Base-by-base conservation (phyloP, 2,888 invertebrate species). In the Agonopterix subpropinquella region DNA sequence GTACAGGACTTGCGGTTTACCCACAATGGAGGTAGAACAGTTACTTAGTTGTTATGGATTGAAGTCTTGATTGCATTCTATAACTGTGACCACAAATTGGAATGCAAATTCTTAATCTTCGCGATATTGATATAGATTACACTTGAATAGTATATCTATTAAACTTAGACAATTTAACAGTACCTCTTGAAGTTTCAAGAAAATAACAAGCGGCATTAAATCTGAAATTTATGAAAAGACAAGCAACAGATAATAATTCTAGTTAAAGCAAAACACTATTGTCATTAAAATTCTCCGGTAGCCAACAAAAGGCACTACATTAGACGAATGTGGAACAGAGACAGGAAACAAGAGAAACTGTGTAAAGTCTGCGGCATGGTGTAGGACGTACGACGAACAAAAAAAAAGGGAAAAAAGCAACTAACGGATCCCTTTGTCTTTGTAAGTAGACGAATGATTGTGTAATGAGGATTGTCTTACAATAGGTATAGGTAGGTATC, bases 361-460 rank as follows among this genome's bases (percentile, higher is more conserved):
- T 39, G 68, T 68, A 65, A 68, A 69, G 65, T 62, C 61, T 66
- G 67, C 8, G 63, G 62, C 71, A 71, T 72, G 62, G 64, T 62
- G 64, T 66, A 63, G 60, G 60, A 65, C 61, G 57, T 58, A 73
- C 65, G 70, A 69, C 45, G 39, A 39, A 15, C 28, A 47, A 73
- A 72, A 47, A 73, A 72, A 76, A 65, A 53, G 57, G 64, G 55
- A 39, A 69, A 73, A 79, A 74, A 68, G 53, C 57, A 64, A 65
- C 59, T 71, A 73, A 70, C 73, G 67, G 74, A 69, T 65, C 73
- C 71, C 72, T 80, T 79, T 80, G 79, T 80, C 69, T 77, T 58
- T 43, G 53, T 45, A 49, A 64, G 56, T 65, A 58, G 64, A 67
- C 70, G 64, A 67, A 60, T 62, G 53, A 66, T 76, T 77, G 67